Base-by-base conservation (phyloP, 2,888 invertebrate species). In the Agonum fuliginosum region DNA sequence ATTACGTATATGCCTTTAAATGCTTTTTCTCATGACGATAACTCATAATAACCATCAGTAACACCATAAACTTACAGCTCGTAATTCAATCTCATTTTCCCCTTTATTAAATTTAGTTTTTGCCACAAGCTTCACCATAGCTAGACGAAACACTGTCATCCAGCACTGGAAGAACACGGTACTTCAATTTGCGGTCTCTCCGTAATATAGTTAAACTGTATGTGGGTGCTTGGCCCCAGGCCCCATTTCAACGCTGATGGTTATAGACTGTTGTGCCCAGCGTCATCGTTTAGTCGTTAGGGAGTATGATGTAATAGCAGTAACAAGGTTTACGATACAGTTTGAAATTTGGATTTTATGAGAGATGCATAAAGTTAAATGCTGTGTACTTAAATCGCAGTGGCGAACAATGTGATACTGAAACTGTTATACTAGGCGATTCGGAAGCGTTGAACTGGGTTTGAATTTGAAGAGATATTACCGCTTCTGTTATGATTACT, bases 181-280 rank as follows among this genome's bases (percentile, higher is more conserved):
- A 30, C 58, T 62, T 62, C 58, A 62, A 62, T 62, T 62, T 62
- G 58, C 58, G 58, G 17, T 62, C 27, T 27, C 24, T 27, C 14
- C 8, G 58, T 27, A 62, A 62, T 62, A 17, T 30, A 27, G 17
- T 30, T 62, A 62, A 62, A 62, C 58, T 27, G 14, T 5, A 10
- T 12, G 34, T 3, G 58, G 58, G 14, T 30, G 58, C 12, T 6
- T 17, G 58, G 14, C 58, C 58, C 27, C 14, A n/a, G 12, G 54
- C 58, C 58, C 58, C 17, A 62, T 14, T 30, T 30, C 27, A 30
- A 30, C 34, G 58, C 24, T 54, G 24, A 20, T 48, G 48, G 19
- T 48, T 48, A 48, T 48, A 20, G 48, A 48, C 48, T 20, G n/a
- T n/a, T 30, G 8, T 24, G 3, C 20, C 51, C 20, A 51, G 22